Evolutionary conservation across 2,888 invertebrate genomes (phyloP), one percentile per base, ranked within the genome.

Genomic region (Tenthredo amoena): DNA sequence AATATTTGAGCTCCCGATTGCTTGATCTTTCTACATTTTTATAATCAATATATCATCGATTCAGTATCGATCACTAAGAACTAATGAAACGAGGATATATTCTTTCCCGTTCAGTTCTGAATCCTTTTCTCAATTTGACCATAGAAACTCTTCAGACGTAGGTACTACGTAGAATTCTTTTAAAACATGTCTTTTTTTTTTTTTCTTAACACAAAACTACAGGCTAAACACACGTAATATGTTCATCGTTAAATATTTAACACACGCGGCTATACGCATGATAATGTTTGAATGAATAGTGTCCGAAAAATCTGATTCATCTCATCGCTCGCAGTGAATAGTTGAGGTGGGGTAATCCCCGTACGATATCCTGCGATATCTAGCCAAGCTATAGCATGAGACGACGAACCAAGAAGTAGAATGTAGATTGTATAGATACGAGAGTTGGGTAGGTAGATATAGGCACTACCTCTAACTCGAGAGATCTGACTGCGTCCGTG

Each of bases 391-490:
- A 47, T 21, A 37, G 26, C 62, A 81, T 62, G 81, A 62, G 21
- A 12, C 62, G 15, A 21, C 31, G n/a, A 43, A 43, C 43, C 68
- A 34, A 68, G 58, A 18, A 68, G 58, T 81, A 62, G 81, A 81
- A 81, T 81, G 81, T 81, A 81, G 81, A 81, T 81, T 81, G 58
- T 37, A 31, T 62, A 81, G 81, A 81, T 81, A 81, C 21, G 81
- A 62, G 58, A n/a, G 18, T 12, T 10, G 47, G 47, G 43, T 34
- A 18, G 34, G 26, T 31, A 31, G 68, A 26, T 34, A 68, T 34
- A 68, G 81, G 15, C 40, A 62, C 31, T 37, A 50, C 79, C 34
- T 47, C 15, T 12, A 58, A 43, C 43, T 18, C 68, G 47, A 83
- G 50, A 68, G 83, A 83, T 83, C 83, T 47, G 34, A 40, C 83